phyloP scores from a whole-genome alignment of 2,888 invertebrate species.

The Vannuccia rotundouncinata region DNA sequence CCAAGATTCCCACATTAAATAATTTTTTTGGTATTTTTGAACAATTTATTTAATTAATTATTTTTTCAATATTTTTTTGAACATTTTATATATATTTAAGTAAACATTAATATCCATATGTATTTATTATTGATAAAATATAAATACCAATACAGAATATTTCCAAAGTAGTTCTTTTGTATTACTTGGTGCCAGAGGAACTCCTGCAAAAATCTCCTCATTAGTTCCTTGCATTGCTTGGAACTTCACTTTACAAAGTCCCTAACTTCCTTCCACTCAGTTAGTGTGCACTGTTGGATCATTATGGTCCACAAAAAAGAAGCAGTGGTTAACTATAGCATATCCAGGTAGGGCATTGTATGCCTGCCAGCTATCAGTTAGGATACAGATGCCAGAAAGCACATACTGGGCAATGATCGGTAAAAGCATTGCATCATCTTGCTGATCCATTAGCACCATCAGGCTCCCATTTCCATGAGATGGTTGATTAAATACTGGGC shows the following conservation, averaged over 20 bases:
- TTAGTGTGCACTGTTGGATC: background rate
- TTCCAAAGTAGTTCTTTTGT: too few species aligned
- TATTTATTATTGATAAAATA: too few species aligned
- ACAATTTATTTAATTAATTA: too few species aligned
- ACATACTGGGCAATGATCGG: background rate
- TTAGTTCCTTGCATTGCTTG: too few species aligned
- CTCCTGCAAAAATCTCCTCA: too few species aligned
- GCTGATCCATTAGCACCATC: background rate
- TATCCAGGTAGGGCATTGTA: background rate
- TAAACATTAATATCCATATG: too few species aligned
- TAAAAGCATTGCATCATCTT: background rate
- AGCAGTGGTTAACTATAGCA: background rate
- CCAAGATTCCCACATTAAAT: background rate
- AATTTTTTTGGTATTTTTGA: too few species aligned
- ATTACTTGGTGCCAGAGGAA: too few species aligned
- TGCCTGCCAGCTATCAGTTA: background rate
- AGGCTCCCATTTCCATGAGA: background rate
- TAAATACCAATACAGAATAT: too few species aligned
- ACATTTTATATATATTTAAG: too few species aligned
- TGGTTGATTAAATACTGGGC: background rate
- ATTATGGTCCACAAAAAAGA: background rate
- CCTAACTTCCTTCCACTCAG: background rate
- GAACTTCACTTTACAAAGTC: background rate
- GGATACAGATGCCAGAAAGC: background rate
- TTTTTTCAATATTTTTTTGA: too few species aligned